Conservation (phyloP, 2,113 vertebrate genomes). For the Mustelus asterias region DNA sequence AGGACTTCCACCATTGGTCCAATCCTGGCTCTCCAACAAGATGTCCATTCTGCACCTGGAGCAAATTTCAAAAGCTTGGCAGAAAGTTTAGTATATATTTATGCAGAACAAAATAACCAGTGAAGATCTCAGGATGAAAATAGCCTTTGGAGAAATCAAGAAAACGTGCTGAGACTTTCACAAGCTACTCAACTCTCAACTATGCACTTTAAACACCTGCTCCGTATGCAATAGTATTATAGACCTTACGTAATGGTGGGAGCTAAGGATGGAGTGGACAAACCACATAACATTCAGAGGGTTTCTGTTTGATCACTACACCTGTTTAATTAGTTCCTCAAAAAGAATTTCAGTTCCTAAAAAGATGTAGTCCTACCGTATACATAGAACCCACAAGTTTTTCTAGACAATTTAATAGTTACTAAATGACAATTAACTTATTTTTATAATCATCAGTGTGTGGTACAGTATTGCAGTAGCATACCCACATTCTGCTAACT, state of each 20-base stretch:
- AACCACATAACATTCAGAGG: neutral
- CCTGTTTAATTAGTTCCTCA: constrained; percentile 25
- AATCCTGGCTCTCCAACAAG: neutral
- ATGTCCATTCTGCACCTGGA: neutral
- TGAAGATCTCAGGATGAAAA: neutral
- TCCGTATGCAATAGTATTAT: neutral
- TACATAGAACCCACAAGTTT: constrained; percentile 17
- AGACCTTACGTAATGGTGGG: neutral
- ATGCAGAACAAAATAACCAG: neutral
- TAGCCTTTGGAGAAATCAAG: neutral
- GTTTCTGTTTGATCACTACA: constrained; percentile 11
- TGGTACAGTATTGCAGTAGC: neutral
- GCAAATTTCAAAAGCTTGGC: neutral
- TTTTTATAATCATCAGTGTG: neutral
- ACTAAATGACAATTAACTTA: too few species aligned
- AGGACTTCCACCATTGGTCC: neutral
- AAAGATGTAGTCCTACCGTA: neutral
- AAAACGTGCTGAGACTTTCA: neutral
- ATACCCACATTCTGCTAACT: neutral
- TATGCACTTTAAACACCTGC: neutral
- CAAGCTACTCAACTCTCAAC: neutral
- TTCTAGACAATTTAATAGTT: constrained; percentile 20
- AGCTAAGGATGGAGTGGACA: neutral
- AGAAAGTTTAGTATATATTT: neutral
- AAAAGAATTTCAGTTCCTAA: constrained; percentile 35